Evolutionary conservation across 2,888 invertebrate genomes (phyloP), one percentile per base, ranked within the genome.

Genomic region (Pheosia tremula): DNA sequence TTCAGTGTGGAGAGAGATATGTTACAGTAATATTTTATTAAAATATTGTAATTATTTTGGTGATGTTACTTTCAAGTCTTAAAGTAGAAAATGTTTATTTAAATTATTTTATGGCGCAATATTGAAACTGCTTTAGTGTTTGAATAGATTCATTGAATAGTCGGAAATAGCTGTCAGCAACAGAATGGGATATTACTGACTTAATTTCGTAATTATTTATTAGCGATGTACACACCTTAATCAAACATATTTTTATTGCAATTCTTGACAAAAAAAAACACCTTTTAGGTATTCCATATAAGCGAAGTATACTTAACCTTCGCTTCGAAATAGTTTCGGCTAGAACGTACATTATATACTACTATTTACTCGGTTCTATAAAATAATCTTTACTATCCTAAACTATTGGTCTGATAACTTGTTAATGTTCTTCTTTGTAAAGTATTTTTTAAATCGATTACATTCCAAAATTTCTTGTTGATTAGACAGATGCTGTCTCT

Each of bases 391-490:
- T 63, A 57, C 66, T 64, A 67, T 61, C 62, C 9, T 64, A 61
- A 57, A 63, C 54, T 61, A 59, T 75, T 63, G 66, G 64, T 64
- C 73, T 72, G 58, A 67, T 60, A 59, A 53, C 55, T 74, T 63
- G 60, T 59, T 65, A 64, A 64, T 62, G 55, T 56, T 38, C 64
- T 70, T 53, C 56, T 54, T 74, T 60, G 62, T 74, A 67, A 61
- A 68, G 66, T 73, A 79, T 75, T 68, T 68, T 69, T 70, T 69
- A 75, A 68, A 57, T 64, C 61, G 63, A 81, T 77, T 80, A 87
- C 88, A 88, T 88, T 88, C 88, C 88, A 87, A 87, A 80, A 78
- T 84, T 82, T 80, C 75, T 81, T 77, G 82, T 67, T 53, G 55
- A 62, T 10, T 71, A 63, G 41, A 7, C 62, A 56, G 60, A 64